Percentiles rank a stretch among this genome's conserved stretches.
phyloP scores from a whole-genome alignment of 1,140 invertebrate genomes.

The Chironomus tepperi region DNA sequence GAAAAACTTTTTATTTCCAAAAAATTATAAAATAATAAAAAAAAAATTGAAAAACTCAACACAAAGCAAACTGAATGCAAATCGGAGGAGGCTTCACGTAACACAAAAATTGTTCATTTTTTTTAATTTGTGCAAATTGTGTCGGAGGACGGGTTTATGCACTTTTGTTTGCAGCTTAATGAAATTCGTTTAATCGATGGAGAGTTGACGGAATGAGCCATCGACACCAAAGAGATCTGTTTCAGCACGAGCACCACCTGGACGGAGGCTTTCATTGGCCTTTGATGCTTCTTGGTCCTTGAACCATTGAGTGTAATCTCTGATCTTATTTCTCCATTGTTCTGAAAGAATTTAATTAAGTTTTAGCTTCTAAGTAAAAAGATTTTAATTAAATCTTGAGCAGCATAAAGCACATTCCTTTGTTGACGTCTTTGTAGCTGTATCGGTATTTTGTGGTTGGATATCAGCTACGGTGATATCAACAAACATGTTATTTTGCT shows the following conservation, averaged over 20 bases:
- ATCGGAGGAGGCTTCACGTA: not conserved
- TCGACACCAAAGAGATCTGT: conserved; percentile 74
- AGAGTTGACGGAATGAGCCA: conserved; percentile 67
- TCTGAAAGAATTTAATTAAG: conserved; percentile 40
- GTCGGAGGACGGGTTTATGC: not conserved
- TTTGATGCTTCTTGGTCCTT: conserved; percentile 59
- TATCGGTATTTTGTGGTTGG: no score
- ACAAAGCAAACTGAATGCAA: not conserved
- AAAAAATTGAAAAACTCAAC: not conserved
- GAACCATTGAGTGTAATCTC: conserved; percentile 67
- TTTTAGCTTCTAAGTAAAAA: not conserved
- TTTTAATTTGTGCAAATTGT: not conserved
- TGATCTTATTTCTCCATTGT: conserved; percentile 61
- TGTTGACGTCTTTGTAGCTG: no score
- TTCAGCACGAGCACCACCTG: conserved; percentile 61
- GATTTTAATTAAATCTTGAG: no score
- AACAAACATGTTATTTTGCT: no score
- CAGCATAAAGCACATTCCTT: no score
- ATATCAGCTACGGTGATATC: no score
- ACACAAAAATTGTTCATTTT: not conserved
- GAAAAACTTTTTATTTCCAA: not conserved
- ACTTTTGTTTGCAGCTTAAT: not conserved
- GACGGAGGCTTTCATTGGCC: conserved; percentile 62
- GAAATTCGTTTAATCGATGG: conserved; percentile 53
- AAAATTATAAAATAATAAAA: not conserved